Evolutionary conservation across 2,113 vertebrate genomes (phyloP).

Genomic region (Tursiops truncatus): DNA sequence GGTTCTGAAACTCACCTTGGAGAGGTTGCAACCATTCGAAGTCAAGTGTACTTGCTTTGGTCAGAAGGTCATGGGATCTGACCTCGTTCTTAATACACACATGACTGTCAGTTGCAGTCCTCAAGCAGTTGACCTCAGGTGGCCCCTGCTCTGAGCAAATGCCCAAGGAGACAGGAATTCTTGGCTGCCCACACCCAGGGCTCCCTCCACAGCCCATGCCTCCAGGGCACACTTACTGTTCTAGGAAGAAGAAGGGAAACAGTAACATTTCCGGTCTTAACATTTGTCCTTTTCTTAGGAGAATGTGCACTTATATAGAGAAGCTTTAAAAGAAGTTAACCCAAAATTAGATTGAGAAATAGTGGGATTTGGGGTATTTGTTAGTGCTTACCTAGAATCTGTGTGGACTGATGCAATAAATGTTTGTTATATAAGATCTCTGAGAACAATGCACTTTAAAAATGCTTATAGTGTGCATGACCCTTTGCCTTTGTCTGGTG

Average conservation of each 20-base stretch:
- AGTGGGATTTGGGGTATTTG: background rate
- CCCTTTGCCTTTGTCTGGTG: background rate
- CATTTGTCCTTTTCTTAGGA: background rate
- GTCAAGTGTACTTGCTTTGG: background rate
- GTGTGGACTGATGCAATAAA: background rate
- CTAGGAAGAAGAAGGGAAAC: background rate
- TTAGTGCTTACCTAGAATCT: background rate
- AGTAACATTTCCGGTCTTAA: too few species aligned
- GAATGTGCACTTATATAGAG: background rate
- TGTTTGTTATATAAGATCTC: background rate
- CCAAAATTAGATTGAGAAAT: background rate
- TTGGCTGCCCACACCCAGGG: rapidly evolving
- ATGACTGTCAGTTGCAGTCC: background rate
- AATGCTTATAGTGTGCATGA: too few species aligned
- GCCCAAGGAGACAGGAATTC: background rate
- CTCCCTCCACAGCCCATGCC: too few species aligned
- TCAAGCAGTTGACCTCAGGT: rapidly evolving
- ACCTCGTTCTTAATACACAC: background rate
- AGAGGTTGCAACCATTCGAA: background rate
- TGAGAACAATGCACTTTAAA: background rate
- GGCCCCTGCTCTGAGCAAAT: background rate
- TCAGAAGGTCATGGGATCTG: background rate
- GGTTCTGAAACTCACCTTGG: background rate
- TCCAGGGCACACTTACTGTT: background rate
- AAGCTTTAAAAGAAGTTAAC: background rate